Percentiles rank a stretch among this genome's conserved stretches.
phyloP scores from a whole-genome alignment of 1,140 invertebrate genomes.

The Sinella curviseta region DNA sequence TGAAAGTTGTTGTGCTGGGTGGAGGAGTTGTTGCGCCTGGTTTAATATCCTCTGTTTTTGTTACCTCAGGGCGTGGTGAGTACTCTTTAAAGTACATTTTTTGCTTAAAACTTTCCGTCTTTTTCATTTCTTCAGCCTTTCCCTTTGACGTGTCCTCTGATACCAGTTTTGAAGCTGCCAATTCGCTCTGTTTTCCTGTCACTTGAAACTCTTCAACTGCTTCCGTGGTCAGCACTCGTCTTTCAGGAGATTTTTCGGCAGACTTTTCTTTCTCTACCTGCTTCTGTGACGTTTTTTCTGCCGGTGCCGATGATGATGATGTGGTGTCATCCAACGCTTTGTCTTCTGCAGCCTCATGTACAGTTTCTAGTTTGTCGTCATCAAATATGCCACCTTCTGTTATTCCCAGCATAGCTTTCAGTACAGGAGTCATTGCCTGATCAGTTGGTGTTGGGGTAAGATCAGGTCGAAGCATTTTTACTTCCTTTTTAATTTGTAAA shows the following conservation, averaged over 20 bases:
- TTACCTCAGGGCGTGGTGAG: neutral
- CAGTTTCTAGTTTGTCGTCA: conserved; percentile 45
- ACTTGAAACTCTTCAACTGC: neutral
- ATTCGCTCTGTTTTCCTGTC: conserved; percentile 13
- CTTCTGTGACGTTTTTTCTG: neutral
- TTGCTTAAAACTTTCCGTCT: neutral
- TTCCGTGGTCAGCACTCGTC: conserved; percentile 22
- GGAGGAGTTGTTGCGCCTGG: conserved; percentile 27
- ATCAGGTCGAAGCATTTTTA: conserved; percentile 60
- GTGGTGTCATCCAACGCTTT: neutral
- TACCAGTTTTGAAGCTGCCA: neutral
- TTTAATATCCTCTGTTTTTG: neutral
- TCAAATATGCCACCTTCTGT: conserved; percentile 35
- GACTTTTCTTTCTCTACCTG: neutral
- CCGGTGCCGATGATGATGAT: neutral
- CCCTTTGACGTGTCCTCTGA: neutral
- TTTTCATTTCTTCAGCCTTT: neutral
- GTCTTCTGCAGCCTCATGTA: conserved; percentile 40
- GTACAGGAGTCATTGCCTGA: conserved; percentile 44
- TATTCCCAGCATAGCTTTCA: conserved; percentile 44
- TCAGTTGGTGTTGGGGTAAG: conserved; percentile 58
- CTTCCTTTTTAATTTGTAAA: conserved; percentile 59
- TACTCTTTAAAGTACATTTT: conserved; percentile 36
- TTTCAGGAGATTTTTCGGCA: neutral
- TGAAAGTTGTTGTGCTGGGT: conserved; percentile 36